Evolutionary conservation across 2,113 vertebrate species (phyloP), one percentile per base, ranked within the genome.

Genomic region (Gnathonemus echidnorhynchus): DNA sequence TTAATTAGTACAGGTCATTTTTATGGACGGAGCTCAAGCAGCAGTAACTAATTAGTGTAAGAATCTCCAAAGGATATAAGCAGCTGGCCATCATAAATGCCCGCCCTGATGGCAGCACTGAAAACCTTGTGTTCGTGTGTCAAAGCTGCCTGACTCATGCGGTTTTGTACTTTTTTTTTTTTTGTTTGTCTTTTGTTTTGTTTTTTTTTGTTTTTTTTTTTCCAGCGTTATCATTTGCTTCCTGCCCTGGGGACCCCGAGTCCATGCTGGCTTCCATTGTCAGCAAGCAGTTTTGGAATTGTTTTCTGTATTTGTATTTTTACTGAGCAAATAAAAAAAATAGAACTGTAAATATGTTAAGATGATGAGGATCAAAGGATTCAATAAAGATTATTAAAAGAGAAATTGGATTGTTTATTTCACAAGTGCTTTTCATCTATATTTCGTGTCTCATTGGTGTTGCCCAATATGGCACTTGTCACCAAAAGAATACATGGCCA

Each of bases 271-370:
- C 90, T 91, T 91, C 89, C 89, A 91, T 91, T 88, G 92, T 92
- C 92, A 92, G 90, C 88, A 89, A 91, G 89, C 80, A 90, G 92
- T 95, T 96, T 95, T 95, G 92, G 91, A 94, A 94, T 93, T 90
- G 93, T 95, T 95, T 95, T 95, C 95, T 93, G 94, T 96, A 95
- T 96, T 96, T 96, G 95, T 96, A 96, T 96, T 96, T 96, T 96
- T 96, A 96, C 95, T 94, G 94, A 94, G 93, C 92, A 93, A 92
- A 53, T 48, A 11, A 53, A 53, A 87, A 49, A 89, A 62, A 94
- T 77, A 88, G 91, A 92, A 91, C 91, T 96, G 96, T 96, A 96
- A 95, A 96, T 96, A 96, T 94, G 95, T 96, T 95, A 95, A 96
- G 94, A 92, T 85, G 15, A 83, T 83, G 83, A 84, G 80, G 45